Conservation (phyloP, 2,888 invertebrate species). For the Monoplex corrugatus region DNA sequence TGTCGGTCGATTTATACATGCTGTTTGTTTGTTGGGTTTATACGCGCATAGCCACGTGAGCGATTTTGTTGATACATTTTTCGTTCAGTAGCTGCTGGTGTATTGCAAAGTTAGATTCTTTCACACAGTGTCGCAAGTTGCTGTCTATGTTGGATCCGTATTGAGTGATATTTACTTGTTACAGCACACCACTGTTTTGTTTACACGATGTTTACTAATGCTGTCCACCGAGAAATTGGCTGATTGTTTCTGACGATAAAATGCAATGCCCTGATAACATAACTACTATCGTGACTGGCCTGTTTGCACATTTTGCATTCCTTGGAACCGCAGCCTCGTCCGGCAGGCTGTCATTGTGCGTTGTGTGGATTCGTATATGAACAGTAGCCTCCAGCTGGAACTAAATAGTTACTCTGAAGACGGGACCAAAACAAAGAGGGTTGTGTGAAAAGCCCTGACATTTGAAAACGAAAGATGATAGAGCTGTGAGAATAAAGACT, state of each 20-base stretch:
- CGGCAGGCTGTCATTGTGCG: too few species aligned
- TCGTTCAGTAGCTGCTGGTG: slow-evolving; percentile 8
- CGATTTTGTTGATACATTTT: background rate
- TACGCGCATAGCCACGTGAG: background rate
- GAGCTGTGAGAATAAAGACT: too few species aligned
- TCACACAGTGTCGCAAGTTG: background rate
- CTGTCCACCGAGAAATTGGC: background rate
- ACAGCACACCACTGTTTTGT: background rate
- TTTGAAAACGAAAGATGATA: too few species aligned
- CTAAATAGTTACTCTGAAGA: too few species aligned
- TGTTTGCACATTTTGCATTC: too few species aligned
- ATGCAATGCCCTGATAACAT: background rate
- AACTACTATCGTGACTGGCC: background rate
- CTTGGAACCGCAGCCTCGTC: too few species aligned
- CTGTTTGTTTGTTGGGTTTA: background rate
- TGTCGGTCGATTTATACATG: too few species aligned
- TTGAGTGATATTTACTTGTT: background rate
- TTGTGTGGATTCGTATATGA: too few species aligned
- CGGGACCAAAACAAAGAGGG: too few species aligned
- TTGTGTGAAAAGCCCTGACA: too few species aligned
- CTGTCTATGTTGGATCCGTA: too few species aligned
- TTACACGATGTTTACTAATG: background rate
- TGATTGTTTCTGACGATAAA: background rate
- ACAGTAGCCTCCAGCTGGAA: too few species aligned
- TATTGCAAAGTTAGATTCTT: background rate